These are phyloP conservation scores for Campylomormyrus tamandua DNA, from an alignment of 2,113 vertebrate genomes.

Conservation along the genomic window DNA sequence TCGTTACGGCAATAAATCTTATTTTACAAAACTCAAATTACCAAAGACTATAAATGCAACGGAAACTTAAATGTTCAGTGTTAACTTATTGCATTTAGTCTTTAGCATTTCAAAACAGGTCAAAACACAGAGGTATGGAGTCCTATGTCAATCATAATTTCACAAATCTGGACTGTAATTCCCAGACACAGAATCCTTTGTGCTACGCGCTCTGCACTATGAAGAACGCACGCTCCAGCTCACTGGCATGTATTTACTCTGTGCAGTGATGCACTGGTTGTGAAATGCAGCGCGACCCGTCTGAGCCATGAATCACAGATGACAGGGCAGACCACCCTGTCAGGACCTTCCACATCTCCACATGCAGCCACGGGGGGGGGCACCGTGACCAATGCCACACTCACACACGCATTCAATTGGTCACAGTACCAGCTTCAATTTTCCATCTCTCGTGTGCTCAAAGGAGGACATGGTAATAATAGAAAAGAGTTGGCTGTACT, in stretches of 20 bases:
- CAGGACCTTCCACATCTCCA: neutral
- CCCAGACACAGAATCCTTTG: neutral
- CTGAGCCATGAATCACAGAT: neutral
- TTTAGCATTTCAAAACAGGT: neutral
- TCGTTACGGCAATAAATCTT: neutral
- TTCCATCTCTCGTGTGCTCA: neutral
- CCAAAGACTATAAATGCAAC: neutral
- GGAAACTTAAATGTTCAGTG: neutral
- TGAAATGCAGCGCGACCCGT: neutral
- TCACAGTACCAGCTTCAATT: neutral
- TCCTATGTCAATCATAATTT: neutral
- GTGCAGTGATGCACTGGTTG: neutral
- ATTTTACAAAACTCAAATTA: neutral
- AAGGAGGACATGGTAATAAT: conserved; percentile 19
- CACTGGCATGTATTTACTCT: neutral
- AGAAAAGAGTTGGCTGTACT: neutral
- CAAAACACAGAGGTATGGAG: neutral
- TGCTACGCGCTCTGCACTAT: neutral
- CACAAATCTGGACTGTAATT: neutral
- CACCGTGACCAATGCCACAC: neutral
- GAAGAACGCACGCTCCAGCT: neutral
- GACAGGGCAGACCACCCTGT: conserved; percentile 8
- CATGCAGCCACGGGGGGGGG: neutral
- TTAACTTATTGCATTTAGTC: neutral
- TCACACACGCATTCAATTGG: neutral